Evolutionary conservation across 2,797 vertebrate species (phyloP).

Genomic region (Valencia hispanica): DNA sequence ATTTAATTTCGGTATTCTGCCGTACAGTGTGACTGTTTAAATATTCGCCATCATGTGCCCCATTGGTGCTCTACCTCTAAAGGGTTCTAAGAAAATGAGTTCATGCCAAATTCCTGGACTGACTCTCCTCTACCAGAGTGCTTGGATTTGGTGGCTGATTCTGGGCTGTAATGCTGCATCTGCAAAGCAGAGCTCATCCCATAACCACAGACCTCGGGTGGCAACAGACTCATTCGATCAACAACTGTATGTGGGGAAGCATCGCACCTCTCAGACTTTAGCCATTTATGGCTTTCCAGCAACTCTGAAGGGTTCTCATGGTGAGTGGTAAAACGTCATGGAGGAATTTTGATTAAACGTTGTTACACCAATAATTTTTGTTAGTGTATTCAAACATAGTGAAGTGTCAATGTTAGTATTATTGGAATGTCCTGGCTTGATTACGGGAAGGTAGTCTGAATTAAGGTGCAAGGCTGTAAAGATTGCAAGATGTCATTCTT

Average conservation of each 20-base stretch:
- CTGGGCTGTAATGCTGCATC: conserved; percentile 33
- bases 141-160: conserved; percentile 51
- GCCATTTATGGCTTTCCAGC: conserved; percentile 32
- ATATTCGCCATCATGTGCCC: conserved; percentile 25
- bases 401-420: too few species aligned
- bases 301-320: conserved; percentile 35
- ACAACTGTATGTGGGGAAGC: conserved; percentile 12
- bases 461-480: too few species aligned
- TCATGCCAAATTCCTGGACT: conserved; percentile 14
- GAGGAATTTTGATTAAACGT: not conserved
- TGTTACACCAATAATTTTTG: not conserved
- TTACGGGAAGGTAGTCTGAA: not conserved
- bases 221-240: conserved; percentile 10
- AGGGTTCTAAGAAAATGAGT: conserved; percentile 17
- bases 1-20: not conserved
- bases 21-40: conserved; percentile 8
- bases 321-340: conserved; percentile 38
- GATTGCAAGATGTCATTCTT: not conserved
- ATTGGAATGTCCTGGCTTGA: not conserved
- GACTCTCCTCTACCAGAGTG: conserved; percentile 17
- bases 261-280: conserved; percentile 6
- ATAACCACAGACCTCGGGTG: conserved; percentile 8
- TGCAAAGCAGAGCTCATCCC: conserved; percentile 1
- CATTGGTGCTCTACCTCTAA: not conserved
- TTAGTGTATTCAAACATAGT: not conserved